Evolutionary conservation across 1,140 invertebrate species (phyloP).

Genomic region (Drosophila willistoni): DNA sequence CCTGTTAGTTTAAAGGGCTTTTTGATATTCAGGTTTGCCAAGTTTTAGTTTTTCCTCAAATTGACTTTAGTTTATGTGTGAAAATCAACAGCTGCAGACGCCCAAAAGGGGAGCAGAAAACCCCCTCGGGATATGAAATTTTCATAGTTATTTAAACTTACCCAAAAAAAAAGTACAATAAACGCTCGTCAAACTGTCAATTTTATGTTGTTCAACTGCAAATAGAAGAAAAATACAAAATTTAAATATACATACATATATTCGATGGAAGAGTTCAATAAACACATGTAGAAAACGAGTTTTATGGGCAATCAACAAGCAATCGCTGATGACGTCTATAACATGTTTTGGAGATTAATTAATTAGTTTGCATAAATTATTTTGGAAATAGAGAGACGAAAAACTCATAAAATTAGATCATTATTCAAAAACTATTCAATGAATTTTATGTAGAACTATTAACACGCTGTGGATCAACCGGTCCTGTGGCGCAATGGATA

Average conservation of each 20-base stretch:
- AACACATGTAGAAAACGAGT: conserved; percentile 3
- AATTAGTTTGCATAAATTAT: conserved; percentile 36
- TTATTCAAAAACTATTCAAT: not conserved
- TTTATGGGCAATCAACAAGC: not conserved
- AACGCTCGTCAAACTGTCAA: conserved; percentile 3
- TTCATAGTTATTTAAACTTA: not conserved
- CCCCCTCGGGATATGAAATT: not conserved
- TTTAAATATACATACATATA: no score
- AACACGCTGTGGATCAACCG: conserved; percentile 21
- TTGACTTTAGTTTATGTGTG: not conserved
- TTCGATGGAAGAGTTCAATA: not conserved
- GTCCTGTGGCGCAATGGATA: conserved; percentile 89
- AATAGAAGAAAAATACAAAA: not conserved
- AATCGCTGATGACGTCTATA: not conserved
- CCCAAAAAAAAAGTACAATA: not conserved
- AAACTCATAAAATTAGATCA: conserved; percentile 13
- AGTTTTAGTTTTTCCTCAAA: not conserved
- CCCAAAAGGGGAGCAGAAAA: not conserved
- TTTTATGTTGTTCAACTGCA: not conserved
- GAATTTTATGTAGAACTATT: not conserved
- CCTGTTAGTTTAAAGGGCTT: not conserved
- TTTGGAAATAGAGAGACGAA: conserved; percentile 3
- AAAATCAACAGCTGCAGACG: conserved; percentile 4
- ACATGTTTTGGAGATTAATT: conserved; percentile 1
- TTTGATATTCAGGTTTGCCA: not conserved